Conservation (phyloP, 2,113 vertebrate genomes). For the Lophura nycthemera region DNA sequence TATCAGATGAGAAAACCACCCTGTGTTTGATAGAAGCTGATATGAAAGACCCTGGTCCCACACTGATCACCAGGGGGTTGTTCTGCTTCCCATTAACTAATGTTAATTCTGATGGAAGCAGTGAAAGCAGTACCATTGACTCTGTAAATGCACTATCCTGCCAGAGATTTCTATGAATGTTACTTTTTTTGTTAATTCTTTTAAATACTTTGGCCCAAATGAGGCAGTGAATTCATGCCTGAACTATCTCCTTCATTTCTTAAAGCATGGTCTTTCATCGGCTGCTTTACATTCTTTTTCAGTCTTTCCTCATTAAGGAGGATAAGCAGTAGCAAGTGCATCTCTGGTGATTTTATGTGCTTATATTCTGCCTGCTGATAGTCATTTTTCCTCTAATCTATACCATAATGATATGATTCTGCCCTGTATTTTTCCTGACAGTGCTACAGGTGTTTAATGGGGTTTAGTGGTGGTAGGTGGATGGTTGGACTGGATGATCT, state of each 20-base stretch:
- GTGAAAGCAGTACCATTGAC: background rate
- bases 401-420: background rate
- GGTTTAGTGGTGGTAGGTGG: no score
- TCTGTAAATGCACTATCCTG: background rate
- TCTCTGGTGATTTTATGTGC: background rate
- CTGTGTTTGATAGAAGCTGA: background rate
- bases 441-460: background rate
- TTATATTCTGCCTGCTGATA: background rate
- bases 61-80: background rate
- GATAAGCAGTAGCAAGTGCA: background rate
- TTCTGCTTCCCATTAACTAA: background rate
- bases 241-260: constrained; percentile 17
- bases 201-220: background rate
- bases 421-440: background rate
- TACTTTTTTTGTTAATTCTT: constrained; percentile 12
- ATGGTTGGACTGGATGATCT: no score
- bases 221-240: background rate
- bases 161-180: background rate
- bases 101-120: background rate
- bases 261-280: constrained; percentile 4
- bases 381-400: background rate
- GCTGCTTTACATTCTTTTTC: constrained; percentile 34
- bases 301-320: background rate
- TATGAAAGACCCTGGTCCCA: background rate
- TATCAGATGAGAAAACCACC: background rate